phyloP scores from a whole-genome alignment of 2,797 vertebrate genomes.

The Dendrocincla fuliginosa region DNA sequence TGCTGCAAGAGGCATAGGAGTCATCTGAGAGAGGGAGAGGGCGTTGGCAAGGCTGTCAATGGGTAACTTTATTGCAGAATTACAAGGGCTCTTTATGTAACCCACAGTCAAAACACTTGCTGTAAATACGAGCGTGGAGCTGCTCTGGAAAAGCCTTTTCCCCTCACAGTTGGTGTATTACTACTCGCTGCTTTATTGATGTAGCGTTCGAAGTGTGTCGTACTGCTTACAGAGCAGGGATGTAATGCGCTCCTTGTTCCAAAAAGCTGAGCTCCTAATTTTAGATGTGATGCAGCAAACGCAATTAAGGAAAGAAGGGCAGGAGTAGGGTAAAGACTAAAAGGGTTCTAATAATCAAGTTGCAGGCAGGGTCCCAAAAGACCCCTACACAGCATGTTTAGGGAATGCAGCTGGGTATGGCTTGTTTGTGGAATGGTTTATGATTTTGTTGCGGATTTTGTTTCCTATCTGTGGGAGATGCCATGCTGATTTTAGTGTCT shows the following conservation, averaged over 20 bases:
- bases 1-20: background rate
- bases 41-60: slow-evolving; percentile 33
- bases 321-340: slow-evolving; percentile 57
- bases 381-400: background rate
- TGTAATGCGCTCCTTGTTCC: slow-evolving; percentile 11
- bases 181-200: slow-evolving; percentile 35
- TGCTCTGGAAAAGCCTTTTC: slow-evolving; percentile 23
- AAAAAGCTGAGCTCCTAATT: slow-evolving; percentile 63
- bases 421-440: background rate
- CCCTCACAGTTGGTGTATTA: slow-evolving; percentile 8
- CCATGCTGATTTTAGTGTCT: background rate
- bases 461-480: background rate
- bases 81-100: slow-evolving; percentile 63
- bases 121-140: slow-evolving; percentile 3
- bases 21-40: background rate
- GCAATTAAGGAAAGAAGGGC: slow-evolving; percentile 69
- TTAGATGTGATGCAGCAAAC: slow-evolving; percentile 42
- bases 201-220: background rate
- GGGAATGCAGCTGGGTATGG: background rate
- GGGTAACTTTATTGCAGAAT: slow-evolving; percentile 45
- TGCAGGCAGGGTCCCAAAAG: background rate
- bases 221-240: slow-evolving; percentile 3
- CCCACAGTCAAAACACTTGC: slow-evolving; percentile 45
- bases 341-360: slow-evolving; percentile 61
- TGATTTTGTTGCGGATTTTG: background rate